Base-by-base conservation (phyloP, 2,888 invertebrate species). In the Pinctada fucata region DNA sequence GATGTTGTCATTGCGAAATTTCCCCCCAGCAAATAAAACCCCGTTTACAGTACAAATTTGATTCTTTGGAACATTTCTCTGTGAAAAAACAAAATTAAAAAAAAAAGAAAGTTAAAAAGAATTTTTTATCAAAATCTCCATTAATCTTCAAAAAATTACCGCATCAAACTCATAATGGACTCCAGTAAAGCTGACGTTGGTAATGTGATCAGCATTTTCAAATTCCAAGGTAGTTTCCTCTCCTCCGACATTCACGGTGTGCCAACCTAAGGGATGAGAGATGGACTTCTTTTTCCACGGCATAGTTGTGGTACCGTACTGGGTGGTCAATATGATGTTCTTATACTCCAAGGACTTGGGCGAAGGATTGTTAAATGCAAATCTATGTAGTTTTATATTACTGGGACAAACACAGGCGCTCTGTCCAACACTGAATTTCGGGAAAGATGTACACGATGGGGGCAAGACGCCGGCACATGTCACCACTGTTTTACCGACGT, bases 181-280 rank as follows among this genome's bases (percentile, higher is more conserved):
- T 65, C 89, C 88, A 31, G 76, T 77, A 73, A 87, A 91, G 67
- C 90, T 89, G 77, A 91, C 87, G 75, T 92, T 92, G 1, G 85
- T 87, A 3, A 91, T 71, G 6, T 90, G 88, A 1, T 82, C 86
- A 1, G 84, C 90, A 76, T 89, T 82, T 8, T 88, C 86, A 77
- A 90, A 91, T 58, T 75, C 75, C 48, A 91, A 87, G 2, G 47
- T 58, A 67, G 85, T 84, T 0, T 82, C 84, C 51, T 83, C 81
- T 3, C 86, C 87, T 73, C 82, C 85, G 50, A 87, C 80, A 6
- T 92, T 72, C 3, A 85, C 77, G 6, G 82, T 79, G 84, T 86
- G 85, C 91, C 91, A 92, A 8, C 92, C 92, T 2, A 74, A 31
- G 45, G 76, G 79, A 81, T 92, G 91, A 3, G 89, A 89, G 48